Evolutionary conservation across 2,113 vertebrate species (phyloP).

Genomic region (Pholis gunnellus): DNA sequence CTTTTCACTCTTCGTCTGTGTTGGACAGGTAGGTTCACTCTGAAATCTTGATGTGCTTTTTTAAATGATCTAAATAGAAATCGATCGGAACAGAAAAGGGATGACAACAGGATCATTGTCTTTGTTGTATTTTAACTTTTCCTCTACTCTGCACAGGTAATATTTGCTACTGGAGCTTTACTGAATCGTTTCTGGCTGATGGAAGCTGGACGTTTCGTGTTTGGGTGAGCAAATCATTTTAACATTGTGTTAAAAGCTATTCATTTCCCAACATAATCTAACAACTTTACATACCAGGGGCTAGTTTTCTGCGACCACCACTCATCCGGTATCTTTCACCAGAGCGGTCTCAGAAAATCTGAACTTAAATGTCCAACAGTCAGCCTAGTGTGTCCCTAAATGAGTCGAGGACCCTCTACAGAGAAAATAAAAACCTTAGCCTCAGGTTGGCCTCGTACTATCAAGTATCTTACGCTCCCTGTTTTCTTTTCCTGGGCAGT

Average conservation of each 20-base stretch:
- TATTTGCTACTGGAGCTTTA: constrained; percentile 93
- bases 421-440: neutral
- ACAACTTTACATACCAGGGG: neutral
- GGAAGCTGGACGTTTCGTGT: constrained; percentile 93
- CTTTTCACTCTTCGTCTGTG: constrained; percentile 93
- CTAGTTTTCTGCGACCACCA: neutral
- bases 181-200: constrained; percentile 92
- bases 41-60: neutral
- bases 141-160: constrained; percentile 79
- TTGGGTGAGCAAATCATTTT: constrained; percentile 88
- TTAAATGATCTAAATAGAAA: neutral
- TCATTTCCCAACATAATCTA: neutral
- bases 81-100: neutral
- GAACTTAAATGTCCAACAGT: neutral
- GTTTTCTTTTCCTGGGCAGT: constrained; percentile 74
- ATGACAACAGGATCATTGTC: neutral
- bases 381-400: neutral
- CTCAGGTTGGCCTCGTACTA: neutral
- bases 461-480: neutral
- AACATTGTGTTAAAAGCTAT: neutral
- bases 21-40: constrained; percentile 89
- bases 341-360: neutral
- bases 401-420: neutral
- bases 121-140: neutral
- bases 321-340: neutral